Evolutionary conservation across 2,797 vertebrate genomes (phyloP).

Genomic region (Trematomus bernacchii): DNA sequence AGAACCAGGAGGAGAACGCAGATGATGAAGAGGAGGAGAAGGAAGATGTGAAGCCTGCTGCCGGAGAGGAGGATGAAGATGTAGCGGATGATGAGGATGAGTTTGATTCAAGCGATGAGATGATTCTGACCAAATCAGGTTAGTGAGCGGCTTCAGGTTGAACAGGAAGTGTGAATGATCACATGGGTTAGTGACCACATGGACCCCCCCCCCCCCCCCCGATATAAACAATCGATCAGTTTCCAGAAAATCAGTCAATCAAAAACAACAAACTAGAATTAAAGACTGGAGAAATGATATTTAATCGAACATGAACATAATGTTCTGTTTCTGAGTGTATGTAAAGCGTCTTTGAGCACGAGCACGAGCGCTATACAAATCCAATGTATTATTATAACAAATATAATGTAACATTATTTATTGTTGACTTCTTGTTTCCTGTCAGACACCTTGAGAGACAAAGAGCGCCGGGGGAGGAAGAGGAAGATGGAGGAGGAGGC

Average conservation of each 20-base stretch:
- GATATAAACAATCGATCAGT: too few relatives aligned
- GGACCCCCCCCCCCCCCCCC: too few relatives aligned
- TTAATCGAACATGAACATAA: too few relatives aligned
- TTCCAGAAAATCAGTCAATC: too few relatives aligned
- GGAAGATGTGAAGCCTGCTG: slow-evolving; percentile 52
- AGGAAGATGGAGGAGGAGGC: slow-evolving; percentile 74
- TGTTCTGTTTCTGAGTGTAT: too few relatives aligned
- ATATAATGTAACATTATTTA: too few relatives aligned
- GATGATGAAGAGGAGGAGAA: slow-evolving; percentile 47
- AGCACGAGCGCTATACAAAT: too few relatives aligned
- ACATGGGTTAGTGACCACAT: not conserved
- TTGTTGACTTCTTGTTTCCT: slow-evolving; percentile 13
- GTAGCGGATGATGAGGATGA: slow-evolving; percentile 79
- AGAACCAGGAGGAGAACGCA: slow-evolving; percentile 49
- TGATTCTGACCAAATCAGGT: slow-evolving; percentile 93
- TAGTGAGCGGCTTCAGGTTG: slow-evolving; percentile 27
- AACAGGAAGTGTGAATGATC: not conserved
- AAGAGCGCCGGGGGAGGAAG: slow-evolving; percentile 82
- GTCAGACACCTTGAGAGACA: slow-evolving; percentile 91
- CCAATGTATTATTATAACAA: too few relatives aligned
- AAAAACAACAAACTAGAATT: too few relatives aligned
- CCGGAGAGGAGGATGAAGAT: not conserved
- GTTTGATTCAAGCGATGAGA: slow-evolving; percentile 90
- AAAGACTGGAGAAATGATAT: too few relatives aligned
- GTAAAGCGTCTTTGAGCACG: too few relatives aligned